Percentiles rank a stretch among this genome's conserved stretches.
phyloP scores from a whole-genome alignment of 2,888 invertebrate species.

The Nymphalis polychloros region DNA sequence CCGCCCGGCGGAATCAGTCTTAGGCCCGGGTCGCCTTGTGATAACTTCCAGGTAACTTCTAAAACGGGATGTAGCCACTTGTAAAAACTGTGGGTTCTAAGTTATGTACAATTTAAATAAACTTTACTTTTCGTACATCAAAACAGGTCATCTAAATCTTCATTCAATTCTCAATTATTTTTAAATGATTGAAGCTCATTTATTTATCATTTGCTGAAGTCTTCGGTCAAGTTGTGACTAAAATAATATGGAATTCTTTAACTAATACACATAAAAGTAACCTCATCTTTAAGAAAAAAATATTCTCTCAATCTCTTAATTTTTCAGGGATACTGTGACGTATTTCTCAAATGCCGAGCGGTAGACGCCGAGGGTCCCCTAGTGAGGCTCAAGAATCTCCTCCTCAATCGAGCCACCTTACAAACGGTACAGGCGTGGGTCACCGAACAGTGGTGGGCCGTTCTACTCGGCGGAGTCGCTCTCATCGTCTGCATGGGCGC shows the following conservation, averaged over 20 bases:
- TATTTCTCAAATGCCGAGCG: slow-evolving; percentile 98
- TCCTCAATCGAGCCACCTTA: slow-evolving; percentile 95
- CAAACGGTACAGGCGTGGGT: slow-evolving; percentile 95
- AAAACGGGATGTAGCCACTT: no score
- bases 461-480: slow-evolving; percentile 93
- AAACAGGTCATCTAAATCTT: no score
- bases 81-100: no score
- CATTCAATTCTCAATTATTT: no score
- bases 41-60: slow-evolving; percentile 92
- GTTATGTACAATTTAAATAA: no score
- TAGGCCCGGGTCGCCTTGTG: slow-evolving; percentile 98
- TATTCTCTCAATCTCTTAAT: neutral
- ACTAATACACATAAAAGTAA: no score
- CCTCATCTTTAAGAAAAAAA: no score
- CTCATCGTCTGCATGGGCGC: slow-evolving; percentile 98
- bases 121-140: no score
- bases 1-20: slow-evolving; percentile 92
- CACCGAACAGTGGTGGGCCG: slow-evolving; percentile 96
- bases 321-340: slow-evolving; percentile 97
- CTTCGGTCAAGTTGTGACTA: no score
- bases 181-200: no score
- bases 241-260: no score
- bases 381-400: slow-evolving; percentile 96
- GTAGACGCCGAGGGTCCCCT: slow-evolving; percentile 99
- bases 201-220: no score